Evolutionary conservation across 2,888 invertebrate species (phyloP), one percentile per base, ranked within the genome.

Genomic region (Sarcophaga caerulescens): DNA sequence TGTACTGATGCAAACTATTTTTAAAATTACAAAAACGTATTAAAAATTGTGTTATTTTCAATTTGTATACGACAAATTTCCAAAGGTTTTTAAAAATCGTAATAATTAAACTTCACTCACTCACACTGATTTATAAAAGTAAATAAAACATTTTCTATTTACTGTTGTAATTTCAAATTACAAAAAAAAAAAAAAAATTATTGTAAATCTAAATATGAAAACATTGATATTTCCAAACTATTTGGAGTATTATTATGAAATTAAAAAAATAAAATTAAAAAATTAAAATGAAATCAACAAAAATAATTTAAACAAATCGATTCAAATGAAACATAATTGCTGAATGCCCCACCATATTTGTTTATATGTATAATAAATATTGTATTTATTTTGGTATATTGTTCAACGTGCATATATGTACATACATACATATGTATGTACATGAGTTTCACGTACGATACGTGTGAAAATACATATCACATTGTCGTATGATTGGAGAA

Each of bases 391-490:
- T 35, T 35, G 35, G 35, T 35, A 35, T 35, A 6, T 35, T 35
- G 35, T 35, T 35, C 35, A 35, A 35, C 35, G 35, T 35, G 1
- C 35, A 10, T 8, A 35, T 35, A 35, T 10, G 35, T 35, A 10
- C 8, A 8, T 35, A n/a, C n/a, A n/a, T n/a, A n/a, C n/a, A 35
- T 35, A 35, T 10, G 35, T n/a, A n/a, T n/a, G n/a, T 35, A 10
- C 8, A 8, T 35, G 35, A 35, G 35, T 35, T 35, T 35, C 35
- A 35, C 35, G 8, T 35, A 35, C 8, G 45, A 78, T 66, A 66
- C 71, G 79, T 79, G 79, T 79, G 79, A 79, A 79, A 73, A 79
- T n/a, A n/a, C n/a, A n/a, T 71, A 71, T 71, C 52, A 79, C 79
- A 79, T 59, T 35, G 35, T 71, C 21, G n/a, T 3, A 11, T 35